A percentile compares a stretch with the other conserved stretches of the same genome.
Evolutionary conservation across 2,797 vertebrate genomes (phyloP).

Genomic region (Kryptopterus vitreolus): DNA sequence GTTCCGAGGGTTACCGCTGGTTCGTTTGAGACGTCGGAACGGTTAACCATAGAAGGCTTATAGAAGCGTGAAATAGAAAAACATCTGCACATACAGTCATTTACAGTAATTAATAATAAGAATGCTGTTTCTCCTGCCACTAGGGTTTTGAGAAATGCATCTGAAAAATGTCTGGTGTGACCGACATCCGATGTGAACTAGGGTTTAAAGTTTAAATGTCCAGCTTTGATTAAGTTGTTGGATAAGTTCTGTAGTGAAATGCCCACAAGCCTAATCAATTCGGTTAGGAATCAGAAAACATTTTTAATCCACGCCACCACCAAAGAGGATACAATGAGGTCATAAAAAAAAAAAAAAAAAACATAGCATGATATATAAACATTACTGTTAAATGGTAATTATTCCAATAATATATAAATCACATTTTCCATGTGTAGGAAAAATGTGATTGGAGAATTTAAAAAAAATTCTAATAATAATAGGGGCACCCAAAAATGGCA

Average conservation of each 20-base stretch:
- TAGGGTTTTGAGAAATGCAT: background rate
- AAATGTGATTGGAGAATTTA: background rate
- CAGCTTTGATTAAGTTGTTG: background rate
- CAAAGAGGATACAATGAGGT: background rate
- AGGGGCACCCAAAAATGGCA: too few relatives aligned
- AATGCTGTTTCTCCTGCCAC: background rate
- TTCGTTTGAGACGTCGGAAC: background rate
- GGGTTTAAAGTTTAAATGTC: background rate
- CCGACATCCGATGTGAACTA: background rate
- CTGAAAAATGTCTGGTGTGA: background rate
- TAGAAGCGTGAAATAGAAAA: background rate
- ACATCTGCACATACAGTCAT: background rate
- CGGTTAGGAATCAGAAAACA: background rate
- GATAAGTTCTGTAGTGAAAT: background rate
- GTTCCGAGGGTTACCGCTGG: background rate
- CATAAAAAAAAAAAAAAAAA: too few relatives aligned
- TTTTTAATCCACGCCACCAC: background rate
- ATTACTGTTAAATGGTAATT: too few relatives aligned
- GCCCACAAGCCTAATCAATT: background rate
- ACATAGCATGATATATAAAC: background rate
- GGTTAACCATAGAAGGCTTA: background rate
- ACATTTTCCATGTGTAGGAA: too few relatives aligned
- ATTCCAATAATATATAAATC: too few relatives aligned
- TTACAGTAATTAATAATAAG: background rate
- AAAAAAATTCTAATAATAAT: background rate